Base-by-base conservation (phyloP, 2,113 vertebrate species). In the Phalacrocorax brasilianus region DNA sequence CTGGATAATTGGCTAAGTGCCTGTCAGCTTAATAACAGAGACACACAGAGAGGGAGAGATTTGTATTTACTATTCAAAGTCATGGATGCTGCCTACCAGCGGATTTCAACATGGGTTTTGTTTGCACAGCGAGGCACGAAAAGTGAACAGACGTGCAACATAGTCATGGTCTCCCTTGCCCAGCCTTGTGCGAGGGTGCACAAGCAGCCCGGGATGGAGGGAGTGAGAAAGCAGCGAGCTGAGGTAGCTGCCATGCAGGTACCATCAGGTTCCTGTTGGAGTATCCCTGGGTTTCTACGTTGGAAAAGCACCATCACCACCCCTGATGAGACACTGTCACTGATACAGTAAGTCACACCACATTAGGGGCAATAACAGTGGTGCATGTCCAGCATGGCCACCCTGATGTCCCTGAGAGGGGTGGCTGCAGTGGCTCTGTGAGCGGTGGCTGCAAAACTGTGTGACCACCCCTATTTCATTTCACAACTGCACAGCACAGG, bases 1-100 rank as follows among this genome's bases (percentile, higher is more conserved):
- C 56, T 89, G 97, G 89, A 83, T 95, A 98, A 97, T 93, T 97
- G 97, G 95, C 93, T 95, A 97, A 95, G 90, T 97, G 95, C 85
- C 94, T 96, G 94, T 97, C 91, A 97, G 95, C 87, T 91, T 95
- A 96, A 97, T 91, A 97, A 85, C 62, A 89, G 72, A 96, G 62
- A 92, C 65, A 66, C 28, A 68, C 44, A 80, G 52, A 55, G 67
- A 52, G 82, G 42, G 76, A 66, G 76, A 94, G 74, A 92, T 73
- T 87, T 65, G 87, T 95, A 96, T 95, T 91, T 94, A 95, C 95
- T 85, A 96, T 92, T 93, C 66, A 92, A 55, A 94, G 86, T 95
- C 97, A 94, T 91, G 74, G 88, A 94, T 77, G 71, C 33, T 95
- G 90, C 89, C 88, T 95, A 76, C 86, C 75, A 66, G 44, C 82